Conservation (phyloP, 2,888 invertebrate species). For the Ophion ventricosus region DNA sequence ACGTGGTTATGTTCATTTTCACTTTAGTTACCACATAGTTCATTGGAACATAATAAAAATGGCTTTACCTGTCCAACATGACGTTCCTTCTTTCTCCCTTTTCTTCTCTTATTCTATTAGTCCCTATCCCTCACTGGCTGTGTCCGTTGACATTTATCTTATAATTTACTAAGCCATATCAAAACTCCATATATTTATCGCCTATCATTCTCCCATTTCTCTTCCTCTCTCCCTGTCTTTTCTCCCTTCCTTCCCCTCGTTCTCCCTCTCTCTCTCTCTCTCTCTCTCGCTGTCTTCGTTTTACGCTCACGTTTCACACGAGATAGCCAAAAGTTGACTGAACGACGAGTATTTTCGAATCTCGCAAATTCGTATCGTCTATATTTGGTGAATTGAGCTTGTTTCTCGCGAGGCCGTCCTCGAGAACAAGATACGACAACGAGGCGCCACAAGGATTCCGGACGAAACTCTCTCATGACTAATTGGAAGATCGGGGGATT, state of each 20-base stretch:
- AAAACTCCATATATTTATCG: too few relatives aligned
- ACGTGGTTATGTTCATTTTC: too few relatives aligned
- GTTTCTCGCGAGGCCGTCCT: slow-evolving; percentile 48
- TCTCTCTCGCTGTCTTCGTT: neutral
- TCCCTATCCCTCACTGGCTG: too few relatives aligned
- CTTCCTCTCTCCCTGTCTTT: neutral
- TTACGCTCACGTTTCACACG: neutral
- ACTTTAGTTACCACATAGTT: too few relatives aligned
- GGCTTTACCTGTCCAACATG: too few relatives aligned
- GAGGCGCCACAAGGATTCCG: slow-evolving; percentile 77
- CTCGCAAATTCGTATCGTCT: slow-evolving; percentile 38
- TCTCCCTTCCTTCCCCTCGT: neutral
- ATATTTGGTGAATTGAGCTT: slow-evolving; percentile 59
- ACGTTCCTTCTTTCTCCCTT: too few relatives aligned
- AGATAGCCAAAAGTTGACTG: slow-evolving; percentile 52
- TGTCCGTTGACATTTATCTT: too few relatives aligned
- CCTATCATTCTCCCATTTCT: neutral
- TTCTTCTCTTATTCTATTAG: too few relatives aligned
- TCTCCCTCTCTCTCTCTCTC: neutral
- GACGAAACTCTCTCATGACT: slow-evolving; percentile 70
- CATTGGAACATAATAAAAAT: too few relatives aligned
- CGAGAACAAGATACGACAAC: slow-evolving; percentile 71
- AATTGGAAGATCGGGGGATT: slow-evolving; percentile 65
- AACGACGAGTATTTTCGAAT: slow-evolving; percentile 37
- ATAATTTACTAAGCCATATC: too few relatives aligned